These are phyloP conservation scores for Zoanthus solanderi DNA, from an alignment of 92 coral and sea anemone species.

Conservation along the genomic window DNA sequence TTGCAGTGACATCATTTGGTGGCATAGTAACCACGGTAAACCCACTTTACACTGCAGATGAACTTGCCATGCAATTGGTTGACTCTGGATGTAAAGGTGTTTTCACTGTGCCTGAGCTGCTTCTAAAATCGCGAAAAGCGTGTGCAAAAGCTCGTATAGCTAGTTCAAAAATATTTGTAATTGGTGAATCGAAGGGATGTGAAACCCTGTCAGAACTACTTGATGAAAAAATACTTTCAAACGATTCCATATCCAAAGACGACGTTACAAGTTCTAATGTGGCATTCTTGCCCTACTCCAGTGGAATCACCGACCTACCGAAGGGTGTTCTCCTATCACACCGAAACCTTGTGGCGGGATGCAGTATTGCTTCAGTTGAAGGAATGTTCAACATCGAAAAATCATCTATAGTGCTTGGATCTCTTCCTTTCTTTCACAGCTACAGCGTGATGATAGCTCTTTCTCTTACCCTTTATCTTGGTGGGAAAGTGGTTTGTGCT, in stretches of 20 bases:
- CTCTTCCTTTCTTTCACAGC: constrained; percentile 73
- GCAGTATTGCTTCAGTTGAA: not conserved
- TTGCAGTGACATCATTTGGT: constrained; percentile 76
- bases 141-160: constrained; percentile 60
- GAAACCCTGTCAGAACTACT: constrained; percentile 65
- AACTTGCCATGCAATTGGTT: constrained; percentile 68
- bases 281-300: constrained; percentile 74
- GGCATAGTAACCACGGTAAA: constrained; percentile 74
- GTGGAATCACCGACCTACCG: constrained; percentile 89
- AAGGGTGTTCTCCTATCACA: constrained; percentile 91
- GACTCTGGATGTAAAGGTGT: constrained; percentile 71
- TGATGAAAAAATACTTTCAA: constrained; percentile 72
- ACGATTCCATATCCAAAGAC: constrained; percentile 40
- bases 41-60: constrained; percentile 71
- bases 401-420: constrained; percentile 53
- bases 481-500: constrained; percentile 61
- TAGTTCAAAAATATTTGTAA: constrained; percentile 52
- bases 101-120: constrained; percentile 79
- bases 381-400: constrained; percentile 26
- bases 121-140: constrained; percentile 66
- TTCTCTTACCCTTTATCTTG: constrained; percentile 46
- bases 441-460: constrained; percentile 58
- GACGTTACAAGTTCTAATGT: constrained; percentile 59
- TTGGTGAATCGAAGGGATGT: constrained; percentile 82
- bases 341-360: constrained; percentile 66